Percentiles rank a stretch among this genome's conserved stretches.
phyloP scores from a whole-genome alignment of 2,888 invertebrate species.

The Poecilobothrus nobilitatus region DNA sequence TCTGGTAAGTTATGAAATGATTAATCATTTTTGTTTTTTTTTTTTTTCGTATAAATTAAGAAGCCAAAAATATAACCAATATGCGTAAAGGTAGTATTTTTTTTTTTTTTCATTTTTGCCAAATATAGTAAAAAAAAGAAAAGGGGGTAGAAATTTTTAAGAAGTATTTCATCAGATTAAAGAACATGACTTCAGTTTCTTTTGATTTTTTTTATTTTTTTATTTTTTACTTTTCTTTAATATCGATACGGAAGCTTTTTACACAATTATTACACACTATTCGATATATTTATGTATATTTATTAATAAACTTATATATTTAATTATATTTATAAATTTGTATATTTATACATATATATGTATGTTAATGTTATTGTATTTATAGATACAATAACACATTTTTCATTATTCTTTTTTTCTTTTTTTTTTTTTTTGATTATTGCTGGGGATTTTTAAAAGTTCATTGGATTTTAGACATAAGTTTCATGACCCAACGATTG shows the following conservation, averaged over 20 bases:
- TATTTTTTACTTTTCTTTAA: too few species aligned
- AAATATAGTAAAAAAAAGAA: neutral
- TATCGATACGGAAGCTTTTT: conserved; percentile 1
- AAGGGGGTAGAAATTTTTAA: neutral
- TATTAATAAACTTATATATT: too few species aligned
- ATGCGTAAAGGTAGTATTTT: neutral
- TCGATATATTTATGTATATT: neutral
- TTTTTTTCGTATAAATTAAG: neutral
- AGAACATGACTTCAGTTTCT: neutral
- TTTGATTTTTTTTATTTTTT: neutral
- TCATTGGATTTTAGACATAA: neutral
- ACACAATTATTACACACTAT: neutral
- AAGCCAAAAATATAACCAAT: neutral
- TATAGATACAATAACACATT: too few species aligned
- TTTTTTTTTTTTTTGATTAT: neutral
- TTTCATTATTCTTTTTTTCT: neutral
- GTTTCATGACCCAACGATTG: conserved; percentile 3
- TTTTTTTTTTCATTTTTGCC: neutral
- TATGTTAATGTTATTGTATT: too few species aligned
- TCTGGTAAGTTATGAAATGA: neutral
- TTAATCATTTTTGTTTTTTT: neutral
- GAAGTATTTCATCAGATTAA: neutral
- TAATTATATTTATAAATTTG: too few species aligned
- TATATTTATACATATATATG: too few species aligned
- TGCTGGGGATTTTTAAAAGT: conserved; percentile 1